phyloP scores from a whole-genome alignment of 2,113 vertebrate species.

The Saccopteryx leptura region DNA sequence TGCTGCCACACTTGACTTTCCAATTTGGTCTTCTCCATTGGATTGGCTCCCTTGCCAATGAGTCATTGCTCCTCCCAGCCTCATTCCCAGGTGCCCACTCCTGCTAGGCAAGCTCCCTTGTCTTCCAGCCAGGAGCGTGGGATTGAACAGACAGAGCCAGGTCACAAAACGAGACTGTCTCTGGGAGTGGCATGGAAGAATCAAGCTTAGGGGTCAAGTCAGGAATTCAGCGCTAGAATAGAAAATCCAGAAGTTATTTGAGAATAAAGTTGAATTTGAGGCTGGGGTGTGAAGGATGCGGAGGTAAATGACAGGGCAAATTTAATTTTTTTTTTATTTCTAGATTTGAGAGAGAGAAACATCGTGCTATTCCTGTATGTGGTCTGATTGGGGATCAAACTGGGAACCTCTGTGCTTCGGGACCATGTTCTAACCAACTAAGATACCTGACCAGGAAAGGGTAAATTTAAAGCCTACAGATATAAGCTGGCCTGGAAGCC shows the following conservation, averaged over 20 bases:
- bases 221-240: conserved; percentile 6
- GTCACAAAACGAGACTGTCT: conserved; percentile 15
- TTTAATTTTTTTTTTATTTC: not conserved
- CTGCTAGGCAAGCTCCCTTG: conserved; percentile 9
- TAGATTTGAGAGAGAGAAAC: too few species aligned
- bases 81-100: not conserved
- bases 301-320: not conserved
- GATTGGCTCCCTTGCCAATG: conserved; percentile 14
- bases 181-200: conserved; percentile 1
- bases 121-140: not conserved
- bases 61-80: conserved; percentile 10
- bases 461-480: conserved; percentile 15
- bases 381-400: too few species aligned
- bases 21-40: not conserved
- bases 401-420: too few species aligned
- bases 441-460: not conserved
- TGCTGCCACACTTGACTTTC: conserved; percentile 12
- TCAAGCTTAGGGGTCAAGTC: not conserved
- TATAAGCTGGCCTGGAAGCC: conserved; percentile 17
- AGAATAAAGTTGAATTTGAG: conserved; percentile 42
- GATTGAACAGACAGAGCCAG: conserved; percentile 5
- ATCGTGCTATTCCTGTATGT: too few species aligned
- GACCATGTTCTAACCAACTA: too few species aligned
- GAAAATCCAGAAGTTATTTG: conserved; percentile 46
- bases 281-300: not conserved